Evolutionary conservation across 2,797 vertebrate genomes (phyloP).

Genomic region (Picus viridis): DNA sequence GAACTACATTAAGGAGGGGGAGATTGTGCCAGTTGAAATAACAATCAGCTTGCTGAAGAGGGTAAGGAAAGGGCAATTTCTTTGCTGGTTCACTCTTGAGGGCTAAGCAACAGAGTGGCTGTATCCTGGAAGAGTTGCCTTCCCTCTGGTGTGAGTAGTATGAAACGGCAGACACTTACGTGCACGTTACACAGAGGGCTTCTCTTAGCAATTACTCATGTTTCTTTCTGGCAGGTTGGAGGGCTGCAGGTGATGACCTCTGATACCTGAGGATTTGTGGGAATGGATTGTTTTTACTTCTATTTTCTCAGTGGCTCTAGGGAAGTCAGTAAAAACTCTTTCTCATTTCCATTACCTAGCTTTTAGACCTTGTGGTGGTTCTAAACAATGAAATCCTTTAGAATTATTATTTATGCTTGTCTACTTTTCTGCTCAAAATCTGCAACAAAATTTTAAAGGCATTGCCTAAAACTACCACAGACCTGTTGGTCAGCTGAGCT

Average conservation of each 20-base stretch:
- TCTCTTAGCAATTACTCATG: neutral
- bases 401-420: too few species aligned
- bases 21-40: slow-evolving; percentile 96
- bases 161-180: neutral
- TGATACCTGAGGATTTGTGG: neutral
- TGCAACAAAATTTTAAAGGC: too few species aligned
- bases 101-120: neutral
- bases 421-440: too few species aligned
- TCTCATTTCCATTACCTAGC: neutral
- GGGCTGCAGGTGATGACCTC: neutral
- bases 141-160: neutral
- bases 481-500: neutral
- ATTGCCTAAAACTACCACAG: too few species aligned
- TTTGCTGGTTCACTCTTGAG: neutral
- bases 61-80: slow-evolving; percentile 78
- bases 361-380: neutral
- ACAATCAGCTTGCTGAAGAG: slow-evolving; percentile 92
- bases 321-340: neutral
- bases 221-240: neutral
- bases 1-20: slow-evolving; percentile 92
- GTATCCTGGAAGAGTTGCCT: neutral
- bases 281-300: neutral
- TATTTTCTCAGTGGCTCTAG: neutral
- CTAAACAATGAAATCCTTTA: too few species aligned
- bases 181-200: rapidly evolving